Conservation (phyloP, 2,113 vertebrate genomes). For the Pomatostomus ruficeps region DNA sequence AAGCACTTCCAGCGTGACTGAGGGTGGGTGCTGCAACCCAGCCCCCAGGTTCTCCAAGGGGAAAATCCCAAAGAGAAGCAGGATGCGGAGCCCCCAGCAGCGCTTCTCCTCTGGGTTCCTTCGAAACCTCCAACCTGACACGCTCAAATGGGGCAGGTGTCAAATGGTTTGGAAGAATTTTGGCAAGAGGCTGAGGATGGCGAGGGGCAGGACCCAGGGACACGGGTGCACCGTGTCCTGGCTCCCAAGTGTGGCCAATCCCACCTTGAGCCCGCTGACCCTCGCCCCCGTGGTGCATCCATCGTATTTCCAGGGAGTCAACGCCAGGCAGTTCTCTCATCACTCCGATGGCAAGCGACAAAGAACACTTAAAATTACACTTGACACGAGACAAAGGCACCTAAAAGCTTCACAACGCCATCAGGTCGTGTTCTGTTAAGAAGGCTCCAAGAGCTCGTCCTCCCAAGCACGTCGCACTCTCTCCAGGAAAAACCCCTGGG, state of each 20-base stretch:
- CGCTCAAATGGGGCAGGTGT: too few relatives aligned
- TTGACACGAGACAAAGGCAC: conserved; percentile 40
- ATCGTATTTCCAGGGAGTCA: background rate
- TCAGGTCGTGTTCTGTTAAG: background rate
- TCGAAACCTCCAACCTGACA: background rate
- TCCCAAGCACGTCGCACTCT: background rate
- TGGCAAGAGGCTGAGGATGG: background rate
- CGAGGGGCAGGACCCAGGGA: accelerated
- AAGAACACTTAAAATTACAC: background rate
- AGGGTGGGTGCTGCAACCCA: background rate
- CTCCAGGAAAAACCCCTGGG: background rate
- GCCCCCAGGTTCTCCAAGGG: background rate
- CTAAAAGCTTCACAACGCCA: background rate
- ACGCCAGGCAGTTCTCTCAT: background rate
- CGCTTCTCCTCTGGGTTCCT: background rate
- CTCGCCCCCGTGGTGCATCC: background rate
- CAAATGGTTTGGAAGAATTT: background rate
- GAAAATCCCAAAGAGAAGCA: background rate
- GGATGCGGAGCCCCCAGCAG: accelerated
- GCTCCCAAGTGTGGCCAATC: background rate
- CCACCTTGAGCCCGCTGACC: accelerated
- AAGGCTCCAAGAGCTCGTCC: background rate
- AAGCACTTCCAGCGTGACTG: background rate
- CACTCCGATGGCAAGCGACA: background rate
- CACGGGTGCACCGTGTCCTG: accelerated